Conservation (phyloP, 2,888 invertebrate species). For the Macrostomum cliftonense region DNA sequence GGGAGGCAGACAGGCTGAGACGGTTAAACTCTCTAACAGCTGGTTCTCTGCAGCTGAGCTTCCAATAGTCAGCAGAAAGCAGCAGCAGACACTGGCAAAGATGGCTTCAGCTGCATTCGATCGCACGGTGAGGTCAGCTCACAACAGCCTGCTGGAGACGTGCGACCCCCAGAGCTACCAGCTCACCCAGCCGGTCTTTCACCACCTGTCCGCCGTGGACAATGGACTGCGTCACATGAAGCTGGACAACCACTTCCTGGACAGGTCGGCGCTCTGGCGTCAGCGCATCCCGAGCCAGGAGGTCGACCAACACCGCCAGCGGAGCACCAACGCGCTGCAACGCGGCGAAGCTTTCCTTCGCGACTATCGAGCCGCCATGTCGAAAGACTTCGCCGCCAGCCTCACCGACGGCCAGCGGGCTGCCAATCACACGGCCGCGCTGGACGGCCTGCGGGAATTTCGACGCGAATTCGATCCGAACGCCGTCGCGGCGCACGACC, state of each 20-base stretch:
- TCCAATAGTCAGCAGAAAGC: too few relatives aligned
- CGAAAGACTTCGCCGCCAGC: slow-evolving; percentile 16
- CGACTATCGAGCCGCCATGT: slow-evolving; percentile 16
- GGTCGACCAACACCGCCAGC: neutral
- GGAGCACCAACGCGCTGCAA: neutral
- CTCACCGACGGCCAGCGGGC: slow-evolving; percentile 6
- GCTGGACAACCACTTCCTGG: slow-evolving; percentile 23
- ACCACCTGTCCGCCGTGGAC: slow-evolving; percentile 22
- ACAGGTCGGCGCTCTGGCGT: slow-evolving; percentile 21
- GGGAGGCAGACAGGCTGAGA: too few relatives aligned
- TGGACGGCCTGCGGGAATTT: slow-evolving; percentile 7
- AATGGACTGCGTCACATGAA: slow-evolving; percentile 27
- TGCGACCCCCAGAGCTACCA: slow-evolving; percentile 17
- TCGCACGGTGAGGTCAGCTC: neutral
- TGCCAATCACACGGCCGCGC: slow-evolving; percentile 8
- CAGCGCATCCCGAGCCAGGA: slow-evolving; percentile 12
- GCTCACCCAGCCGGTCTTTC: slow-evolving; percentile 26
- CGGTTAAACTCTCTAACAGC: too few relatives aligned
- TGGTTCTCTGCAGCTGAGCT: too few relatives aligned
- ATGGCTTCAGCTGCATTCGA: too few relatives aligned
- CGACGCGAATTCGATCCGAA: slow-evolving; percentile 22
- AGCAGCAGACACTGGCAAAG: too few relatives aligned
- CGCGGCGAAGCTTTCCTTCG: neutral
- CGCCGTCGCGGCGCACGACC: slow-evolving; percentile 22
- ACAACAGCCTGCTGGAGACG: neutral